These are phyloP conservation scores for Poecilia picta DNA, from an alignment of 2,797 vertebrate genomes.

Conservation along the genomic window DNA sequence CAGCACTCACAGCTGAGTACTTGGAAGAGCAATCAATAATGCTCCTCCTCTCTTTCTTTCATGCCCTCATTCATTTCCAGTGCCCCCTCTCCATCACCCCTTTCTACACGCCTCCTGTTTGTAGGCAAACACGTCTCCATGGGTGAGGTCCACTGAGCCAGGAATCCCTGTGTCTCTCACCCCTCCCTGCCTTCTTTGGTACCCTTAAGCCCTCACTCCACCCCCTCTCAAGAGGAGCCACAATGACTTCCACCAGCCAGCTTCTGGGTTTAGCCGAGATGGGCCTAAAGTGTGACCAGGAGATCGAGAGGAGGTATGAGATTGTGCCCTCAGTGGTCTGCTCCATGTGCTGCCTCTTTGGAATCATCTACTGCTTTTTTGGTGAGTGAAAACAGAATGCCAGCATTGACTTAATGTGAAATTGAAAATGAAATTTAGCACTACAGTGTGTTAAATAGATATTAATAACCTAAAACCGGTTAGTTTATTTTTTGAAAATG, in stretches of 20 bases:
- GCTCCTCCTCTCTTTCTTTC: slow-evolving; percentile 31
- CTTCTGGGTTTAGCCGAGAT: slow-evolving; percentile 83
- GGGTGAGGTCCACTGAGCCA: slow-evolving; percentile 71
- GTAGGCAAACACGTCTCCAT: slow-evolving; percentile 68
- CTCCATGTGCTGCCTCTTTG: slow-evolving; percentile 99
- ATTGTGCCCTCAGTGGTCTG: slow-evolving; percentile 96
- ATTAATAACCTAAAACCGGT: not conserved
- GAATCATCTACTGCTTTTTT: slow-evolving; percentile 99
- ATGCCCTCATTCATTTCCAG: slow-evolving; percentile 28
- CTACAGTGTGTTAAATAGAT: not conserved
- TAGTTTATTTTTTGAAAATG: not conserved
- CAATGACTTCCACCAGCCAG: slow-evolving; percentile 65
- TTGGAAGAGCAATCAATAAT: slow-evolving; percentile 67
- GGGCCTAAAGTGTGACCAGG: slow-evolving; percentile 89
- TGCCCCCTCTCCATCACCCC: slow-evolving; percentile 8
- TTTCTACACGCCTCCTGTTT: slow-evolving; percentile 21
- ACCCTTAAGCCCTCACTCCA: slow-evolving; percentile 7
- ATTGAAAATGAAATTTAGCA: not conserved
- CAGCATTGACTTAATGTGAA: not conserved
- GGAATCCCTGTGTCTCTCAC: slow-evolving; percentile 29
- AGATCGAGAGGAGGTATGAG: slow-evolving; percentile 93
- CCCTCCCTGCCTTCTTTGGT: slow-evolving; percentile 32
- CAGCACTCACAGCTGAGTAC: slow-evolving; percentile 58
- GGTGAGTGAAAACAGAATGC: slow-evolving; percentile 81
- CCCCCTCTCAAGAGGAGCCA: slow-evolving; percentile 17